Evolutionary conservation across 2,888 invertebrate genomes (phyloP), one percentile per base, ranked within the genome.

Genomic region (Vesta saturnalis): DNA sequence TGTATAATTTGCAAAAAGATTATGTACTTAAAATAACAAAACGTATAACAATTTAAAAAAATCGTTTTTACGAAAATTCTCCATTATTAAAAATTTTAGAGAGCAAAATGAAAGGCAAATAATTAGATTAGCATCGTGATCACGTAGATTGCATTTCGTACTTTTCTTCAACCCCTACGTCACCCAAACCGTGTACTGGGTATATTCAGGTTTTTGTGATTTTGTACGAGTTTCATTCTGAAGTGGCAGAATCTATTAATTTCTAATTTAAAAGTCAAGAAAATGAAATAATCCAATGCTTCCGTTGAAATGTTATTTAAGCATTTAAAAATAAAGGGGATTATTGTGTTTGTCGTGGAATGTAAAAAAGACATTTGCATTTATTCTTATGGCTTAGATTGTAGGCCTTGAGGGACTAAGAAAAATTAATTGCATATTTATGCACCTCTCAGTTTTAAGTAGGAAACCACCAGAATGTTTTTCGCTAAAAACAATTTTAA

Each of bases 61-160:
- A 60, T 54, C 65, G 61, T 61, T 67, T 61, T 67, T 67, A 67
- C n/a, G 55, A 61, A 60, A 60, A 60, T 56, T 60, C 60, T 1
- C 57, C 66, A 58, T 67, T 67, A 67, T 67, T 67, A 67, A 67
- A 67, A 67, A 57, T 67, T 61, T 47, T 60, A 58, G 52, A 67
- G 61, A 56, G 61, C 21, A 18, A 46, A 60, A 60, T 60, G 60
- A 65, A 56, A 46, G 65, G 18, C 56, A 52, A 67, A 59, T 67
- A 67, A 67, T 67, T 67, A 55, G 46, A 67, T 67, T 67, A 58
- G 62, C 49, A 57, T 63, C 43, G 43, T 46, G 54, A 57, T 67
- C 59, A 56, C 56, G 39, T 56, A 67, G 61, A 67, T 67, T 67
- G 54, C 62, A 21, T 67, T 67, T 67, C 59, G 57, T 59, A 30